These are phyloP conservation scores for Brachyalestes nurse DNA, from an alignment of 2,797 vertebrate species.

Conservation along the genomic window DNA sequence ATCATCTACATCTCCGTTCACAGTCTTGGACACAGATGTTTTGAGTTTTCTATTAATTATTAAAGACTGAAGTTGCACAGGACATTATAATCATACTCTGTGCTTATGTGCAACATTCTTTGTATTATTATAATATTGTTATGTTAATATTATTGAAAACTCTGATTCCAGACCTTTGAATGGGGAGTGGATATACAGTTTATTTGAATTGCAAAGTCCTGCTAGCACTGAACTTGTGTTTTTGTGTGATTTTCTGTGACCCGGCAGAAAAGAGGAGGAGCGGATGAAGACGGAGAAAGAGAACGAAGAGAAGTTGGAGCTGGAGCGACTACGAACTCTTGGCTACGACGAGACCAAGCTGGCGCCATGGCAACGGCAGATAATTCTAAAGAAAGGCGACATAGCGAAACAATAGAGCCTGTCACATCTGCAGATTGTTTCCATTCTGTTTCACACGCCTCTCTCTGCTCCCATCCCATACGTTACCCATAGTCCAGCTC, in stretches of 20 bases:
- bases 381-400: constrained; percentile 97
- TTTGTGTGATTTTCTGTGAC: constrained; percentile 5
- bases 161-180: background rate
- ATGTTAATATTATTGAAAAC: too few species aligned
- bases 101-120: too few species aligned
- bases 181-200: background rate
- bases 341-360: constrained; percentile 97
- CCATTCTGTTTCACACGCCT: constrained; percentile 28
- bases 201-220: background rate
- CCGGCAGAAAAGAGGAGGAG: constrained; percentile 86
- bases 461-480: constrained; percentile 6
- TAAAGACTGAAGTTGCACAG: too few species aligned
- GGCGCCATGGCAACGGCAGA: constrained; percentile 96
- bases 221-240: background rate
- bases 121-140: too few species aligned
- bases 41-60: too few species aligned
- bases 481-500: constrained; percentile 55
- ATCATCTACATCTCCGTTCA: too few species aligned
- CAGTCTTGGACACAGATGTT: too few species aligned
- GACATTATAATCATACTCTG: too few species aligned
- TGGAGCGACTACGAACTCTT: constrained; percentile 90
- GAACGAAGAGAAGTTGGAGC: constrained; percentile 87
- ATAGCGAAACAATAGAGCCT: constrained; percentile 87
- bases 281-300: constrained; percentile 83
- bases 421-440: constrained; percentile 23